A percentile compares a stretch with the other conserved stretches of the same genome.
phyloP scores from a whole-genome alignment of 1,140 invertebrate species.

The Manduca sexta region DNA sequence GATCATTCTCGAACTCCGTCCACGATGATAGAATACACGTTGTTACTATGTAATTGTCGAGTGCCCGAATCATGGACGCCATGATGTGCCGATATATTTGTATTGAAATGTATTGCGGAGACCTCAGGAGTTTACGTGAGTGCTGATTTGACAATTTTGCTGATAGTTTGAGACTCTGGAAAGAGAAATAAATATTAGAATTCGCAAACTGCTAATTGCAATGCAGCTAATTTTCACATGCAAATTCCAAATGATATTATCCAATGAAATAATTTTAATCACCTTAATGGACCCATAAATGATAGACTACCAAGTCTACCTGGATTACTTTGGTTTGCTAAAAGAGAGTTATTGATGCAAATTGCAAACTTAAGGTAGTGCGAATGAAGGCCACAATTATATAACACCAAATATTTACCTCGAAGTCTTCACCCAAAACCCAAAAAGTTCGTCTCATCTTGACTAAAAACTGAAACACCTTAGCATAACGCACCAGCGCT shows the following conservation, averaged over 20 bases:
- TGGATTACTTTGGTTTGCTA: too few species aligned
- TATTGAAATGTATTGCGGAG: conserved; percentile 76
- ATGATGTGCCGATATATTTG: conserved; percentile 82
- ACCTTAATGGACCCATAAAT: too few species aligned
- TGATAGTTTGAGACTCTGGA: conserved; percentile 71
- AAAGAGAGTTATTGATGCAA: too few species aligned
- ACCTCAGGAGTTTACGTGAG: conserved; percentile 62
- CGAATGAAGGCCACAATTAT: too few species aligned
- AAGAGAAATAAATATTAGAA: neutral
- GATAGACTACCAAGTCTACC: too few species aligned
- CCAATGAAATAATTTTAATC: too few species aligned
- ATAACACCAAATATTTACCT: conserved; percentile 53
- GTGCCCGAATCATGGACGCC: conserved; percentile 80
- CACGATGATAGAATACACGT: conserved; percentile 81
- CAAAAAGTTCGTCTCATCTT: conserved; percentile 83
- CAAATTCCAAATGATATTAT: too few species aligned
- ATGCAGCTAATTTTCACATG: too few species aligned
- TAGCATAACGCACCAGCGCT: conserved; percentile 78
- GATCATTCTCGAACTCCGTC: conserved; percentile 79
- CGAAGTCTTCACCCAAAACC: conserved; percentile 80
- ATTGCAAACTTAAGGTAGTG: too few species aligned
- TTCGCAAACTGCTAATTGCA: too few species aligned
- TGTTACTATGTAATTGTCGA: conserved; percentile 82
- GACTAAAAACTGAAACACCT: conserved; percentile 83
- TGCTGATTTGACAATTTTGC: conserved; percentile 70